phyloP scores from a whole-genome alignment of 2,888 invertebrate genomes.

The Dynastes tityus region DNA sequence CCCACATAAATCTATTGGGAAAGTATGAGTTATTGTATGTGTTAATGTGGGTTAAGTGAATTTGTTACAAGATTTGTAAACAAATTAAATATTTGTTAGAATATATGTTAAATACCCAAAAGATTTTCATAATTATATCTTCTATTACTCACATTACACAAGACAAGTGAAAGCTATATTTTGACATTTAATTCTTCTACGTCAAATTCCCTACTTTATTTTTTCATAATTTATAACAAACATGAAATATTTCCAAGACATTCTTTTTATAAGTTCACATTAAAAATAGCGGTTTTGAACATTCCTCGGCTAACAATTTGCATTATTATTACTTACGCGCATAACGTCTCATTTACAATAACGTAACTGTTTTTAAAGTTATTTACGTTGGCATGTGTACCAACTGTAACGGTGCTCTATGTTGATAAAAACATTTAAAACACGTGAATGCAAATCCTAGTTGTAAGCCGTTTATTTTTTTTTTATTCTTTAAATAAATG shows the following conservation, averaged over 20 bases:
- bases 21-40: too few relatives aligned
- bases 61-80: too few relatives aligned
- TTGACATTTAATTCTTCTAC: too few relatives aligned
- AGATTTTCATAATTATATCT: too few relatives aligned
- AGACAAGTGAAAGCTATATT: too few relatives aligned
- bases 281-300: constrained; percentile 10
- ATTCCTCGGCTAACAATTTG: not conserved
- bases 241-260: not conserved
- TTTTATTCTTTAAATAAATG: too few relatives aligned
- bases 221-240: not conserved
- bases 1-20: too few relatives aligned
- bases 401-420: constrained; percentile 1
- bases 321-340: not conserved
- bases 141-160: too few relatives aligned
- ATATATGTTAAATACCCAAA: too few relatives aligned
- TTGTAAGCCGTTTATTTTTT: too few relatives aligned
- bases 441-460: constrained; percentile 9
- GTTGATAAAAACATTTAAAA: constrained; percentile 7
- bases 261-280: not conserved
- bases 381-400: not conserved
- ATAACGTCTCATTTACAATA: not conserved
- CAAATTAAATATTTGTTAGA: too few relatives aligned
- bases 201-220: not conserved
- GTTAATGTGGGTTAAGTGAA: too few relatives aligned
- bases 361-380: constrained; percentile 5